Percentiles rank a stretch among this genome's conserved stretches.
Conservation (phyloP, 2,113 vertebrate genomes). For the Pardalotus punctatus region DNA sequence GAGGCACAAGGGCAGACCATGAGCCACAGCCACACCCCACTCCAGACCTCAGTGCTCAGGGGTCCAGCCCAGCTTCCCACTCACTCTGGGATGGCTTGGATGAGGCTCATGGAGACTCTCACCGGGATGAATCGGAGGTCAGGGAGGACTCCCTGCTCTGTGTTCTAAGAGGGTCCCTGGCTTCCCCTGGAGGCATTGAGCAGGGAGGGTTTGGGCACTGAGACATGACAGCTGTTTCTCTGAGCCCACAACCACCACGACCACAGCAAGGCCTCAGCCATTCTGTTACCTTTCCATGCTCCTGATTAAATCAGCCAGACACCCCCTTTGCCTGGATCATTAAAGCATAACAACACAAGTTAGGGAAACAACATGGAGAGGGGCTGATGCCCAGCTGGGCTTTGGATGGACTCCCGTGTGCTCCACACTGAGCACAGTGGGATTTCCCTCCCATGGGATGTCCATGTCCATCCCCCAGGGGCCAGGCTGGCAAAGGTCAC, state of each 20-base stretch:
- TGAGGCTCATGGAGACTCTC: neutral
- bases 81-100: neutral
- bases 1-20: neutral
- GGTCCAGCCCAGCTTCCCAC: neutral
- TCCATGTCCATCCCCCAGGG: fast-evolving
- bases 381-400: neutral
- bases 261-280: fast-evolving
- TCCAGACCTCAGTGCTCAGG: neutral
- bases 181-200: neutral
- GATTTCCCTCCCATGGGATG: neutral
- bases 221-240: neutral
- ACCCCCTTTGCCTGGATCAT: neutral
- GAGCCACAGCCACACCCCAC: fast-evolving
- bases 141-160: neutral
- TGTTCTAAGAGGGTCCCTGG: neutral
- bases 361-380: neutral
- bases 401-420: fast-evolving
- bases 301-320: neutral
- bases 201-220: neutral
- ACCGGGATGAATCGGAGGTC: fast-evolving
- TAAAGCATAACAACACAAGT: neutral
- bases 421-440: fast-evolving
- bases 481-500: neutral
- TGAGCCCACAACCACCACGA: no score
- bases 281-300: neutral